Evolutionary conservation across 2,113 vertebrate genomes (phyloP), one percentile per base, ranked within the genome.

Genomic region (Arenaria interpres): DNA sequence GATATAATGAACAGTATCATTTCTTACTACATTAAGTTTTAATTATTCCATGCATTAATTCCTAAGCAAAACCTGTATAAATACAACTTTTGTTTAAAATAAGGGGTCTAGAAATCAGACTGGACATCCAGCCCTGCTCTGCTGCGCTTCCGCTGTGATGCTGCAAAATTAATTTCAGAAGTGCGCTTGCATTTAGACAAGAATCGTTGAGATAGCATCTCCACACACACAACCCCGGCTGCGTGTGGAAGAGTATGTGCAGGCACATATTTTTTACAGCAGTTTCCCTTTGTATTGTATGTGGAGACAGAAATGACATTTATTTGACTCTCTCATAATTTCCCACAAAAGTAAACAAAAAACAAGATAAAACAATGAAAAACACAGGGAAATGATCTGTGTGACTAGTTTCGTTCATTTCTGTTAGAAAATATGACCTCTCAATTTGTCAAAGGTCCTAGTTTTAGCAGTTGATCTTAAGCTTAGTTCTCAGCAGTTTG

Each of bases 1-100:
- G 93, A 97, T 97, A 97, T 97, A 97, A 98, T 97, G 96, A 98
- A 97, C 97, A 97, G 94, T 96, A 97, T 97, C 89, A 96, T 97
- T 98, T 98, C 98, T 97, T 98, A 98, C 97, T 96, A 98, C 98
- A 98, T 98, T 98, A 98, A 98, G 98, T 98, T 98, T 98, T 98
- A 98, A 98, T 98, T 98, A 98, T 98, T 97, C 96, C 39, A 81
- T 95, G 96, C 51, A 67, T 94, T 97, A 92, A 97, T 97, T 98
- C 97, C 96, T 94, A 96, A 96, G 96, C 64, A 96, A 98, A 98
- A 98, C 91, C 85, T 59, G 74, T 89, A 96, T 84, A 95, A 93
- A 88, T 50, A 78, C 66, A 95, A 97, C 96, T 97, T 98, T 84
- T 60, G 77, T 89, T 57, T 67, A 79, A 94, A 83, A 91, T 18